These are phyloP conservation scores for Sinopyrophorus schimmeli DNA, from an alignment of 2,888 invertebrate genomes.

Conservation along the genomic window DNA sequence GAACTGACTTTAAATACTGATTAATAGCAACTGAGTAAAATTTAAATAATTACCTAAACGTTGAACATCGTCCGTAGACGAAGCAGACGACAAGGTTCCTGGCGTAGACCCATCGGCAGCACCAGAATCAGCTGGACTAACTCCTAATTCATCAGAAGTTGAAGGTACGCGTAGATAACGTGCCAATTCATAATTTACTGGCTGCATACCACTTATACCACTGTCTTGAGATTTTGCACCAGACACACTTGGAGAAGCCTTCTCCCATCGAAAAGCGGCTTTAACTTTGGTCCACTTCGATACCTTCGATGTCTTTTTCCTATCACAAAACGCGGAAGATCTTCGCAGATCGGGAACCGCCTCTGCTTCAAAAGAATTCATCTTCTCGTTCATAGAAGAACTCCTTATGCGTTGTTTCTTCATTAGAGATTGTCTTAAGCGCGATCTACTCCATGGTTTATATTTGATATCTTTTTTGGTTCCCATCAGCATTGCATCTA, in stretches of 20 bases:
- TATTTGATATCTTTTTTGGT: slow-evolving; percentile 47
- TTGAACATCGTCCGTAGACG: slow-evolving; percentile 70
- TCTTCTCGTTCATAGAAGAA: slow-evolving; percentile 56
- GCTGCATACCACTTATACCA: slow-evolving; percentile 54
- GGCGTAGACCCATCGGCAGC: slow-evolving; percentile 63
- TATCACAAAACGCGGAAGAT: slow-evolving; percentile 13
- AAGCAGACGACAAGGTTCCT: slow-evolving; percentile 70
- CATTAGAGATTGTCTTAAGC: slow-evolving; percentile 57
- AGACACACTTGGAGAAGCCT: slow-evolving; percentile 58
- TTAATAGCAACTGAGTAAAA: too few species aligned
- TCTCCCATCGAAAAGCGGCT: slow-evolving; percentile 86
- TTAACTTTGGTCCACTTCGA: slow-evolving; percentile 91
- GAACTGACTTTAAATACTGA: too few species aligned
- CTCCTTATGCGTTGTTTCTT: slow-evolving; percentile 63
- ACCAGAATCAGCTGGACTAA: slow-evolving; percentile 62
- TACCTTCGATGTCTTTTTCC: slow-evolving; percentile 60
- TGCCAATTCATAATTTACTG: slow-evolving; percentile 58
- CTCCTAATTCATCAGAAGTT: slow-evolving; percentile 50
- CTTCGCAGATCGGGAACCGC: slow-evolving; percentile 8
- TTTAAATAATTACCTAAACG: slow-evolving; percentile 40
- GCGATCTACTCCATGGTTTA: slow-evolving; percentile 37
- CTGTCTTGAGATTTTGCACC: slow-evolving; percentile 55
- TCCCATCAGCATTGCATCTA: slow-evolving; percentile 66
- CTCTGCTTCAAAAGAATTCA: slow-evolving; percentile 4
- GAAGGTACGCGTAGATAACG: slow-evolving; percentile 60